Evolutionary conservation across 2,888 invertebrate species (phyloP).

Genomic region (Heliconius cydno): DNA sequence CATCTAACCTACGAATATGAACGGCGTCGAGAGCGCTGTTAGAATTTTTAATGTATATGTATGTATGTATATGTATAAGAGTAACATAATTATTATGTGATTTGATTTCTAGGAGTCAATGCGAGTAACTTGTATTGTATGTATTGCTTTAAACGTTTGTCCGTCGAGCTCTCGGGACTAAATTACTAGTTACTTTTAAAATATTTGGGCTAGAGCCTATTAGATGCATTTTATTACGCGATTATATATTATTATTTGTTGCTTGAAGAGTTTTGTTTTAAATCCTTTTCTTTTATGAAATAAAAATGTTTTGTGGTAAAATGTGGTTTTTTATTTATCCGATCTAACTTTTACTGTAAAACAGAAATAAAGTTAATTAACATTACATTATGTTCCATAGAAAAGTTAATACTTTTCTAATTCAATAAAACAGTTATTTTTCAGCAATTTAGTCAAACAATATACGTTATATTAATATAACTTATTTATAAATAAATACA

Average conservation of each 20-base stretch:
- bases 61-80: conserved; percentile 46
- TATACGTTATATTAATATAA: too few species aligned
- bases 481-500: too few species aligned
- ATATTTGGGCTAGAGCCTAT: conserved; percentile 48
- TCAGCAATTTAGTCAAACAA: too few species aligned
- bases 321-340: conserved; percentile 46
- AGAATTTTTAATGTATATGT: conserved; percentile 49
- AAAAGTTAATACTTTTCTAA: too few species aligned
- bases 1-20: conserved; percentile 50
- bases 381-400: too few species aligned
- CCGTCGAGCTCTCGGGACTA: conserved; percentile 43
- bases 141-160: conserved; percentile 62
- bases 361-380: too few species aligned
- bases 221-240: conserved; percentile 60
- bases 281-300: conserved; percentile 59
- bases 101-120: conserved; percentile 72
- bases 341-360: neutral
- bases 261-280: conserved; percentile 62
- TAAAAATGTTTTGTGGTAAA: conserved; percentile 60
- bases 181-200: conserved; percentile 44
- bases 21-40: conserved; percentile 56
- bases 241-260: conserved; percentile 58
- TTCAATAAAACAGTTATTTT: too few species aligned
- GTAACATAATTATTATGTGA: conserved; percentile 56
- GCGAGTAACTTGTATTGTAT: conserved; percentile 67